Percentiles rank a stretch among this genome's conserved stretches.
phyloP scores from a whole-genome alignment of 2,888 invertebrate species.

The Tridacna crocea region DNA sequence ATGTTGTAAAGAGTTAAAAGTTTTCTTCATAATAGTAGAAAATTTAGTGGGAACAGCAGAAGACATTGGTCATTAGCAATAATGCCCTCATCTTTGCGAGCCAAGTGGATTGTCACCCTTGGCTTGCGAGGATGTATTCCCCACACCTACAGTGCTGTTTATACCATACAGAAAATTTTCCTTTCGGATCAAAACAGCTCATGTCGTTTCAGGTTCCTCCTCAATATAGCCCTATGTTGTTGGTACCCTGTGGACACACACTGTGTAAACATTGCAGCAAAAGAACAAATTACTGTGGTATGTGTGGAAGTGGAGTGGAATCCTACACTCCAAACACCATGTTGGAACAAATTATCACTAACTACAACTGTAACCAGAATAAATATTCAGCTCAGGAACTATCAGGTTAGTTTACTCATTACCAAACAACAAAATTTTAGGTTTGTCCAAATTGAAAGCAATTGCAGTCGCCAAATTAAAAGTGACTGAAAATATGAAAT shows the following conservation, averaged over 20 bases:
- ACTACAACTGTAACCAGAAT: slow-evolving; percentile 50
- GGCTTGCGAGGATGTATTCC: no score
- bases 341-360: slow-evolving; percentile 70
- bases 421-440: neutral
- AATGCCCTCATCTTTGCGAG: no score
- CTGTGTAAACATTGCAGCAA: slow-evolving; percentile 66
- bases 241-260: slow-evolving; percentile 76
- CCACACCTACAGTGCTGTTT: no score
- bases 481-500: no score
- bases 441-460: no score
- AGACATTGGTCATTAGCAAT: no score
- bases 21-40: no score
- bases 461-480: no score
- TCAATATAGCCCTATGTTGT: slow-evolving; percentile 64
- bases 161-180: no score
- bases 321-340: slow-evolving; percentile 67
- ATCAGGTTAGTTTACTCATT: neutral
- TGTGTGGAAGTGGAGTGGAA: slow-evolving; percentile 65
- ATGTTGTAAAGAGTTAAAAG: no score
- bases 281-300: slow-evolving; percentile 64
- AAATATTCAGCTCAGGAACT: neutral
- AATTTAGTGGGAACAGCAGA: no score
- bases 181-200: neutral
- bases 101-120: no score
- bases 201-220: slow-evolving; percentile 60